Base-by-base conservation (phyloP, 2,888 invertebrate genomes). In the Alcis repandata region DNA sequence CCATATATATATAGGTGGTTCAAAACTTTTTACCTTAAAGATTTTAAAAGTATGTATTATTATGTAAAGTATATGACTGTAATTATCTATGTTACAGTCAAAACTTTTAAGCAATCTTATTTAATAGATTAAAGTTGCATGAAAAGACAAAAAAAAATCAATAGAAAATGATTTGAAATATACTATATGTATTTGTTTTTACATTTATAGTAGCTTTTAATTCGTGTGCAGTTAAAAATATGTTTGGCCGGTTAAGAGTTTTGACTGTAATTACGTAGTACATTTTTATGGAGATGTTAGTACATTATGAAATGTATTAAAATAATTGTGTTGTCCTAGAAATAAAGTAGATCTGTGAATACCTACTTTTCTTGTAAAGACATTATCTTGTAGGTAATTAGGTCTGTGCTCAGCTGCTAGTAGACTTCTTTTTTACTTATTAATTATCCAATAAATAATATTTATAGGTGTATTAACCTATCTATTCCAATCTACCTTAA, bases 321-420 rank as follows among this genome's bases (percentile, higher is more conserved):
- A 27, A 32, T 46, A n/a, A 46, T 49, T 49, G 48, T 49, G 48
- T 49, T 49, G 48, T 49, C 32, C 48, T 22, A 49, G 32, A 41
- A 41, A 9, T 17, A 41, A 17, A 49, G 48, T 32, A 49, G 48
- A 3, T 27, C 20, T 45, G 6, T 22, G n/a, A 10, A 46, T 15
- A n/a, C 8, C 48, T 32, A 40, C 33, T 54, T 41, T 41, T 27
- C 41, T 40, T 32, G 32, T 49, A 49, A 49, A 49, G 48, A 32
- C 32, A 49, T 49, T 49, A 49, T 32, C 32, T 49, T 48, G 0
- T 49, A 32, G 17, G 48, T 49, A 32, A 49, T 32, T 32, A 32
- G 15, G 15, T 32, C 32, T 49, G 15, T 49, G 48, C 32, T 49
- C 48, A 48, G 8, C 15, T 27, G n/a, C 10, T 8, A 32, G 32